Percentiles rank a stretch among this genome's conserved stretches.
Evolutionary conservation across 2,797 vertebrate genomes (phyloP).

Genomic region (Labeo calbasu): DNA sequence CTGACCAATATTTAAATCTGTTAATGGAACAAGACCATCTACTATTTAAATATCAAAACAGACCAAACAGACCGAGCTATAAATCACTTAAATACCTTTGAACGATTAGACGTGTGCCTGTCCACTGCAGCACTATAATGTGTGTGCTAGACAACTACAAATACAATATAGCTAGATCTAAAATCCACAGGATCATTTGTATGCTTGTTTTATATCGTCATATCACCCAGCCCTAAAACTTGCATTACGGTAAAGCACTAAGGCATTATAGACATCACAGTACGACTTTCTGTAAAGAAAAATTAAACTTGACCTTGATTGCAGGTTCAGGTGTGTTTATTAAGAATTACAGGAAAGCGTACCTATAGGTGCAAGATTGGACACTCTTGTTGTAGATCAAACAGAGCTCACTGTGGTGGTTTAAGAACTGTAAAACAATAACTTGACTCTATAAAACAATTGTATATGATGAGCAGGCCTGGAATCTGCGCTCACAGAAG

Average conservation of each 20-base stretch:
- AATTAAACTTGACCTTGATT: not conserved
- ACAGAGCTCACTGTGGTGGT: not conserved
- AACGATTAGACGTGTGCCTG: not conserved
- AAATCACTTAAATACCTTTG: not conserved
- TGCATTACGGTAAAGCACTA: not conserved
- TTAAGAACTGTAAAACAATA: slow-evolving; percentile 6
- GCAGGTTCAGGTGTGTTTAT: not conserved
- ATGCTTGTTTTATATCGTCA: not conserved
- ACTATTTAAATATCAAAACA: not conserved
- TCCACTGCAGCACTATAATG: not conserved
- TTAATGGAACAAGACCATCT: not conserved
- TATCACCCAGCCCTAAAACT: not conserved
- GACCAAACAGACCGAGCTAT: not conserved
- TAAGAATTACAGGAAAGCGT: slow-evolving; percentile 1
- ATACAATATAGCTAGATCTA: not conserved
- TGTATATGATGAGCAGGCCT: not conserved
- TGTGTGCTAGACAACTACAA: not conserved
- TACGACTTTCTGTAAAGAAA: not conserved
- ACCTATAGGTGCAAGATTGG: not conserved
- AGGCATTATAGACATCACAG: not conserved
- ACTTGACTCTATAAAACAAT: not conserved
- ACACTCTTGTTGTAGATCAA: not conserved
- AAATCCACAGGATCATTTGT: not conserved
- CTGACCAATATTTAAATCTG: not conserved
- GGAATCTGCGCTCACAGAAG: not conserved